A percentile compares a stretch with the other conserved stretches of the same genome.
Conservation (phyloP, 2,888 invertebrate species). For the Noctua janthina region DNA sequence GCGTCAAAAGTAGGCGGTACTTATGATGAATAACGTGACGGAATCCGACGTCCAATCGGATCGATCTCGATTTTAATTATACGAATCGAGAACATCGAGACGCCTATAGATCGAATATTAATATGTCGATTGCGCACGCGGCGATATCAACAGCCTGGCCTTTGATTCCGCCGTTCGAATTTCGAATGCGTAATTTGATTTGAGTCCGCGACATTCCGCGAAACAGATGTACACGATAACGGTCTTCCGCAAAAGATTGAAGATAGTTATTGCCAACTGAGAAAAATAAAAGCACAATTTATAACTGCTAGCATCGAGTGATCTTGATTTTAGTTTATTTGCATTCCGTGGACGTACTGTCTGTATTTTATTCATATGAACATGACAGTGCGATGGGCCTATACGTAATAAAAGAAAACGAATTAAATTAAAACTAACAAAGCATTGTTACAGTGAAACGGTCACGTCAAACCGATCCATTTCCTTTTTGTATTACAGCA, state of each 20-base stretch:
- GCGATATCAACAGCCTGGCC: constrained; percentile 81
- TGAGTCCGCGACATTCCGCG: constrained; percentile 83
- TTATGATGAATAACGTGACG: constrained; percentile 88
- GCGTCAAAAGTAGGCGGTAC: constrained; percentile 89
- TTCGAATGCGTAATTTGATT: constrained; percentile 87
- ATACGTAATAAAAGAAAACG: constrained; percentile 65
- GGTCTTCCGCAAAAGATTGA: constrained; percentile 79
- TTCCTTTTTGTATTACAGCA: constrained; percentile 80
- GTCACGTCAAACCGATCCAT: constrained; percentile 81
- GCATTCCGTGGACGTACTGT: constrained; percentile 68
- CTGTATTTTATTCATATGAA: constrained; percentile 61
- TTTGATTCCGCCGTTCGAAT: constrained; percentile 86
- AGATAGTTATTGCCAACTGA: constrained; percentile 72
- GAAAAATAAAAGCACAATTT: constrained; percentile 76
- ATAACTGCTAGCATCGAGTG: constrained; percentile 69
- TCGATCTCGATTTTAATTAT: constrained; percentile 89
- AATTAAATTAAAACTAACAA: constrained; percentile 75
- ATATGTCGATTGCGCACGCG: constrained; percentile 87
- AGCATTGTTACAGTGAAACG: constrained; percentile 73
- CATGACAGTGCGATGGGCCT: constrained; percentile 48
- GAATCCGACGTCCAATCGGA: constrained; percentile 87
- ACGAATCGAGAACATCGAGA: constrained; percentile 88
- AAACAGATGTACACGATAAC: constrained; percentile 79
- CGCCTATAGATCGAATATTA: constrained; percentile 89
- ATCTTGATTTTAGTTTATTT: constrained; percentile 77